A percentile compares a stretch with the other conserved stretches of the same genome.
These are phyloP conservation scores for Cyclargus thomasi DNA, from an alignment of 1,140 invertebrate genomes.

Conservation along the genomic window DNA sequence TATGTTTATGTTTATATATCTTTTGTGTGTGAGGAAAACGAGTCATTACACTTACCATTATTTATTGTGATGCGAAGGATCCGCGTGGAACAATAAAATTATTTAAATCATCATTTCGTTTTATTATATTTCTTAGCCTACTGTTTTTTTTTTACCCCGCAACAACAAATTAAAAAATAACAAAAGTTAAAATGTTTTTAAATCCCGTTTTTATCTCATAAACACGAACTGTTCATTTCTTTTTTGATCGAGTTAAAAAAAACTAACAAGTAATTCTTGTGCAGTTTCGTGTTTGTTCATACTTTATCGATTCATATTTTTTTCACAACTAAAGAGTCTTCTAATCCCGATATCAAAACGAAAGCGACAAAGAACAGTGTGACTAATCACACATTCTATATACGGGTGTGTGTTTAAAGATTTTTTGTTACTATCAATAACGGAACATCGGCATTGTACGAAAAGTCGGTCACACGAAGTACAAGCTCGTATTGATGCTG, in stretches of 20 bases:
- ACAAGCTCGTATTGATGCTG: conserved; percentile 10
- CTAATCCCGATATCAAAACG: too few species aligned
- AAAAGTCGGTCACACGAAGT: conserved; percentile 6
- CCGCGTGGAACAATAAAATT: conserved; percentile 40
- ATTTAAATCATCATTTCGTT: conserved; percentile 27
- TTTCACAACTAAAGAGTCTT: not conserved
- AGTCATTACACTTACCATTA: conserved; percentile 39
- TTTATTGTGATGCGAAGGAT: conserved; percentile 49
- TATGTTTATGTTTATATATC: conserved; percentile 35
- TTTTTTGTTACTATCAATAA: conserved; percentile 1
- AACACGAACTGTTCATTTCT: too few species aligned
- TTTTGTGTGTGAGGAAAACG: conserved; percentile 45
- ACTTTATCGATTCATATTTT: not conserved
- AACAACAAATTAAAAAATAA: too few species aligned
- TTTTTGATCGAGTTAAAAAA: too few species aligned
- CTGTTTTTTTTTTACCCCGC: not conserved
- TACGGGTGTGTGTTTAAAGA: not conserved
- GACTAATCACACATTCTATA: not conserved
- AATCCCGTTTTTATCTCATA: too few species aligned
- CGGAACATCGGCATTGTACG: not conserved
- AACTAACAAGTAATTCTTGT: too few species aligned
- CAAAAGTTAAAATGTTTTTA: too few species aligned
- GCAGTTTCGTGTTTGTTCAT: too few species aligned
- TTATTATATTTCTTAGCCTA: conserved; percentile 19
- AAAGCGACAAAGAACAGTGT: not conserved